A percentile compares a stretch with the other conserved stretches of the same genome.
phyloP scores from a whole-genome alignment of 2,888 invertebrate species.

The Cyclophora punctaria region DNA sequence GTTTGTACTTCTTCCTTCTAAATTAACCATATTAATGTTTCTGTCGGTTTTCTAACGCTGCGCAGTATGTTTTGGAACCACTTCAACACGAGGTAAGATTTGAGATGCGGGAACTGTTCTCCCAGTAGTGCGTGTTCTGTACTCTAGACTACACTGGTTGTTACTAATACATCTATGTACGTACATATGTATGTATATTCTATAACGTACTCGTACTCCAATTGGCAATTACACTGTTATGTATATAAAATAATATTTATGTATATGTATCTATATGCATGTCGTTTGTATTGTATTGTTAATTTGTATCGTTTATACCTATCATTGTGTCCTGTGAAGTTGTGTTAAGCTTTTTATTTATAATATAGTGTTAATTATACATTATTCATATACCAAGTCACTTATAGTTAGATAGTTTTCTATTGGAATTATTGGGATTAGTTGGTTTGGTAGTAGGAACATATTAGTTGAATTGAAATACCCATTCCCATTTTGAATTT shows the following conservation, averaged over 20 bases:
- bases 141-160: conserved; percentile 8
- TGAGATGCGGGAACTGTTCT: conserved; percentile 24
- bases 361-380: conserved; percentile 23
- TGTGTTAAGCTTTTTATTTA: conserved; percentile 76
- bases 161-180: too few species aligned
- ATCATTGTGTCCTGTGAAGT: conserved; percentile 77
- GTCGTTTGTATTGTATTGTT: conserved; percentile 12
- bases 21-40: conserved; percentile 70
- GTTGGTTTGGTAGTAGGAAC: too few species aligned
- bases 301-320: conserved; percentile 19
- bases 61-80: conserved; percentile 99
- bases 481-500: too few species aligned
- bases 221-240: conserved; percentile 16
- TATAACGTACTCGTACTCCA: not conserved
- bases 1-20: conserved; percentile 42
- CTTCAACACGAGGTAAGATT: conserved; percentile 98
- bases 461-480: too few species aligned
- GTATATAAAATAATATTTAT: conserved; percentile 11
- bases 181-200: conserved; percentile 5
- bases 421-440: too few species aligned
- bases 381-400: conserved; percentile 1
- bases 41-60: conserved; percentile 85
- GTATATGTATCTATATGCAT: conserved; percentile 25
- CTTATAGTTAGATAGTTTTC: too few species aligned
- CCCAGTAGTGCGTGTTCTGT: conserved; percentile 11